Evolutionary conservation across 2,888 invertebrate species (phyloP).

Genomic region (Sipunculus nudus): DNA sequence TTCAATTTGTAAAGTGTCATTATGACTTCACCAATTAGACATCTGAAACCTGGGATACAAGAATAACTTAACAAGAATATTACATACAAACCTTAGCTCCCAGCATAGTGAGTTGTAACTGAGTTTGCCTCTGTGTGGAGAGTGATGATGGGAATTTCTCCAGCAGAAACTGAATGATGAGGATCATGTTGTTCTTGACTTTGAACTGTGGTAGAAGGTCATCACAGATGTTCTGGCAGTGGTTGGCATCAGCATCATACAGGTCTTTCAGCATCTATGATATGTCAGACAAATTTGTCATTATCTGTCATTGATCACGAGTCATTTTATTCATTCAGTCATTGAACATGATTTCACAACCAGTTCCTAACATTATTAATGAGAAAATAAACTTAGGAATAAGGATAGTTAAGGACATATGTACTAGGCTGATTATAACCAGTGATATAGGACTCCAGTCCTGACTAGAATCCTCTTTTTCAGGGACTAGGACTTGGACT

Average conservation of each 20-base stretch:
- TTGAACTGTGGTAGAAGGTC: slow-evolving; percentile 46
- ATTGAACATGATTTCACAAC: not conserved
- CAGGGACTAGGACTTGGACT: no score
- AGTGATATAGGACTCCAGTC: no score
- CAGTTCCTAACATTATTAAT: not conserved
- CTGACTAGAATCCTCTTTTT: no score
- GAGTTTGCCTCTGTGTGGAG: slow-evolving; percentile 35
- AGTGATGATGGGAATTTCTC: slow-evolving; percentile 45
- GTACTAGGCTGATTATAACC: no score
- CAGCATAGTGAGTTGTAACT: slow-evolving; percentile 47
- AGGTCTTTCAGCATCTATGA: slow-evolving; percentile 51
- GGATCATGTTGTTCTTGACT: slow-evolving; percentile 49
- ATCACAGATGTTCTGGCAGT: slow-evolving; percentile 51
- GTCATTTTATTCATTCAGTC: not conserved
- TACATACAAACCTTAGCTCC: slow-evolving; percentile 55
- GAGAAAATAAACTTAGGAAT: no score
- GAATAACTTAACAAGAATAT: not conserved
- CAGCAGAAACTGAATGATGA: slow-evolving; percentile 55
- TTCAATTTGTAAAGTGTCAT: no score
- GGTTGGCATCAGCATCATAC: slow-evolving; percentile 24
- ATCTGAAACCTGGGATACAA: not conserved
- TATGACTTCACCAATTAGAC: no score
- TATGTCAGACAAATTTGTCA: not conserved
- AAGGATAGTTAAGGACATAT: no score
- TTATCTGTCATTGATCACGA: not conserved